These are phyloP conservation scores for Oreochromis tanganicae DNA, from an alignment of 2,113 vertebrate genomes.

Conservation along the genomic window DNA sequence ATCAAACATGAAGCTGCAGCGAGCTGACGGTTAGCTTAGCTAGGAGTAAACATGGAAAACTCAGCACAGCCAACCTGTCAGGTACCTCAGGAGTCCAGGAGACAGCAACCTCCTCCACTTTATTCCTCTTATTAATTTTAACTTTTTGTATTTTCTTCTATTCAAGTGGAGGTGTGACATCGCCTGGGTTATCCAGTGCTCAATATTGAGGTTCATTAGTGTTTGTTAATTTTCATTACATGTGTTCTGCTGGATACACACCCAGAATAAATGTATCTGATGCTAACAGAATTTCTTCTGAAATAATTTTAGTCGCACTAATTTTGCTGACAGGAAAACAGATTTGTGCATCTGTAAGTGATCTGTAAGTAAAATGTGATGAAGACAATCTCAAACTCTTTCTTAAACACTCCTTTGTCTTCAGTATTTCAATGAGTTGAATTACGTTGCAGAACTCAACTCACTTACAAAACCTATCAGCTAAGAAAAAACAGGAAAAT, in stretches of 20 bases:
- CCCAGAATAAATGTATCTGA: not conserved
- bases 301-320: not conserved
- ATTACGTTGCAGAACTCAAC: not conserved
- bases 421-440: not conserved
- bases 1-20: not conserved
- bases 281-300: not conserved
- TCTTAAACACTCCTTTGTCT: not conserved
- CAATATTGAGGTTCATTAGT: not conserved
- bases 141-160: not conserved
- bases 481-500: not conserved
- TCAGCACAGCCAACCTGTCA: not conserved
- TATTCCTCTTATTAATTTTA: not conserved
- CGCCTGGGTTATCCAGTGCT: not conserved
- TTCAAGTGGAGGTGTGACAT: not conserved
- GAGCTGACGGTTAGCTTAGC: not conserved
- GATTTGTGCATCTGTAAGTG: not conserved
- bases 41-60: not conserved
- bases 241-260: not conserved
- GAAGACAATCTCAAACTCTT: not conserved
- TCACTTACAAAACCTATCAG: not conserved
- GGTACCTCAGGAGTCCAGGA: not conserved
- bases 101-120: not conserved
- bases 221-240: not conserved
- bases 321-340: not conserved
- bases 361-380: not conserved